Evolutionary conservation across 2,113 vertebrate species (phyloP).

Genomic region (Eubucco bourcierii): DNA sequence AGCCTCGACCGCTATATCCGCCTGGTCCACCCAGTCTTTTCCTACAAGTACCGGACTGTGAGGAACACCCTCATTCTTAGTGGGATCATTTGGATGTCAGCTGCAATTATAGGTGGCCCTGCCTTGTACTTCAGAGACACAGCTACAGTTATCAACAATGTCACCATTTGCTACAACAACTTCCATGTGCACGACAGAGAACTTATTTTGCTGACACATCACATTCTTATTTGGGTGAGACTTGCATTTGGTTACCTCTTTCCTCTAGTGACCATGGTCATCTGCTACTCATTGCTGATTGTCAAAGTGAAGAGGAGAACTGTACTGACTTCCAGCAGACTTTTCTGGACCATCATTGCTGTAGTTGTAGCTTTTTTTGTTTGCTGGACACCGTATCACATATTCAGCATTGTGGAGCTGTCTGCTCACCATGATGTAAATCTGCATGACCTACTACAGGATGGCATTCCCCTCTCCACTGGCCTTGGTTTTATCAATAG

Average conservation of each 20-base stretch:
- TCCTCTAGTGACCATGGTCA: constrained; percentile 87
- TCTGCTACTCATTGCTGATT: constrained; percentile 86
- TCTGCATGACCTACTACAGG: constrained; percentile 76
- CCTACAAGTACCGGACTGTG: constrained; percentile 76
- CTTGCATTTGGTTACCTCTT: constrained; percentile 87
- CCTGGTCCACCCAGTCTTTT: constrained; percentile 81
- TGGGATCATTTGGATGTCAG: constrained; percentile 79
- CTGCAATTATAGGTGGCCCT: constrained; percentile 81
- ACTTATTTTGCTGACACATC: constrained; percentile 75
- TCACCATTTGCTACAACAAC: constrained; percentile 90
- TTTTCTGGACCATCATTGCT: constrained; percentile 86
- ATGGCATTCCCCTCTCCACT: constrained; percentile 88
- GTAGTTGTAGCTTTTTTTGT: constrained; percentile 90
- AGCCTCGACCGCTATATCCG: constrained; percentile 90
- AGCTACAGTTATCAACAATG: constrained; percentile 66
- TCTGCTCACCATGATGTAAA: constrained; percentile 75
- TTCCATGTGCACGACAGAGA: constrained; percentile 78
- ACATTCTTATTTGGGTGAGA: constrained; percentile 81
- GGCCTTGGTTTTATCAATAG: constrained; percentile 95
- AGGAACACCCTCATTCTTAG: constrained; percentile 74
- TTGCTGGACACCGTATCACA: constrained; percentile 93
- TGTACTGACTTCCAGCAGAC: constrained; percentile 78
- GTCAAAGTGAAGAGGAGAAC: constrained; percentile 78
- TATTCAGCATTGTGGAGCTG: constrained; percentile 91
- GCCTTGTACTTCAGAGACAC: constrained; percentile 86